Evolutionary conservation across 2,113 vertebrate genomes (phyloP).

Genomic region (Vimba vimba): DNA sequence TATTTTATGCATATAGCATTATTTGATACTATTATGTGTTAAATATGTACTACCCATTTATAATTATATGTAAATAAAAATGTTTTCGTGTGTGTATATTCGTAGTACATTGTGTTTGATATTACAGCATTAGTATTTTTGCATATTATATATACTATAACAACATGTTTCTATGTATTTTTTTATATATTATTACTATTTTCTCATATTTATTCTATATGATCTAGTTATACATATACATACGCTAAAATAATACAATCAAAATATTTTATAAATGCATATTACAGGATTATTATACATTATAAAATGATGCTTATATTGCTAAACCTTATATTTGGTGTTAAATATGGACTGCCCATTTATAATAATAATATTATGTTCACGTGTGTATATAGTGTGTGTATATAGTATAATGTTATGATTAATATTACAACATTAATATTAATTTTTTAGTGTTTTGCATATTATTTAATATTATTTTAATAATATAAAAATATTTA

Average conservation of each 20-base stretch:
- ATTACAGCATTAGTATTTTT: background rate
- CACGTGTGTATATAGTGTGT: too few relatives aligned
- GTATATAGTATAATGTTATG: background rate
- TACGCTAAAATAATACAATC: too few relatives aligned
- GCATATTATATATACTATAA: background rate
- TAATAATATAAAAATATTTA: background rate
- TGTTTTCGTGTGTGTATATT: background rate
- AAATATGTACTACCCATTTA: background rate
- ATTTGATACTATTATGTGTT: background rate
- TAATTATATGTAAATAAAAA: background rate
- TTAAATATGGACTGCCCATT: background rate
- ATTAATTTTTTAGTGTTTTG: background rate
- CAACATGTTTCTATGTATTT: background rate
- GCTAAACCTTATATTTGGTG: background rate
- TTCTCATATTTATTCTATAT: background rate
- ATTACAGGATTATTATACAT: too few relatives aligned
- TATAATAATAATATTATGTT: background rate
- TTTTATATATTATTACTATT: background rate
- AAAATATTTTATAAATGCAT: too few relatives aligned
- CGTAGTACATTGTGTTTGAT: background rate
- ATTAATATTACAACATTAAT: background rate
- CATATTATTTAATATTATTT: background rate
- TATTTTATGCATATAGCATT: background rate
- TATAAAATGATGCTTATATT: too few relatives aligned
- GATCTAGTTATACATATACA: background rate